A percentile compares a stretch with the other conserved stretches of the same genome.
These are phyloP conservation scores for Melanaphis sacchari DNA, from an alignment of 1,140 invertebrate genomes.

Conservation along the genomic window DNA sequence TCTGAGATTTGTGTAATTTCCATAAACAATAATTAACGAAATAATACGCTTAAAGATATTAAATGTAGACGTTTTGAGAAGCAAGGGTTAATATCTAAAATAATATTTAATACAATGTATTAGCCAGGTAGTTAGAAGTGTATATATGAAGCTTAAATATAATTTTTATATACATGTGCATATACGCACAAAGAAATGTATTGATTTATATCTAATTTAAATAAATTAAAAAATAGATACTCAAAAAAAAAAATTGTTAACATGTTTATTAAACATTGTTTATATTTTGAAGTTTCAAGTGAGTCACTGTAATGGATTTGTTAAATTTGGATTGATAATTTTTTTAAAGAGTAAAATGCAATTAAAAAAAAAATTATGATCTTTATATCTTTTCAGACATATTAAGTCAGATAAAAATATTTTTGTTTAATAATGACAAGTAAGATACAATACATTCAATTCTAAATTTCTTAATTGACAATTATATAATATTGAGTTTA, in stretches of 20 bases:
- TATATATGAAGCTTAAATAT: not conserved
- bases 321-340: no score
- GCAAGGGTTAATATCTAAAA: not conserved
- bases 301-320: no score
- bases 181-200: no score
- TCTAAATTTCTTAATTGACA: not conserved
- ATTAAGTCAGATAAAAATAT: not conserved
- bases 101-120: not conserved
- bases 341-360: not conserved
- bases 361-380: not conserved
- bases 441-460: not conserved
- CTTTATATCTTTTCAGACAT: not conserved
- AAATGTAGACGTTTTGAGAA: not conserved
- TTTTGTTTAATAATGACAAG: not conserved
- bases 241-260: not conserved
- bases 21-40: not conserved
- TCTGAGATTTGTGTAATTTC: not conserved
- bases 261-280: not conserved
- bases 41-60: not conserved
- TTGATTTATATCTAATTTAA: no score
- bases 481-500: not conserved
- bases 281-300: no score
- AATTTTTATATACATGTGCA: no score
- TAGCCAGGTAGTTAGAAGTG: not conserved
- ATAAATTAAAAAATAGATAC: not conserved